Conservation (phyloP, 2,797 vertebrate species). For the Triplophysa bombifrons region DNA sequence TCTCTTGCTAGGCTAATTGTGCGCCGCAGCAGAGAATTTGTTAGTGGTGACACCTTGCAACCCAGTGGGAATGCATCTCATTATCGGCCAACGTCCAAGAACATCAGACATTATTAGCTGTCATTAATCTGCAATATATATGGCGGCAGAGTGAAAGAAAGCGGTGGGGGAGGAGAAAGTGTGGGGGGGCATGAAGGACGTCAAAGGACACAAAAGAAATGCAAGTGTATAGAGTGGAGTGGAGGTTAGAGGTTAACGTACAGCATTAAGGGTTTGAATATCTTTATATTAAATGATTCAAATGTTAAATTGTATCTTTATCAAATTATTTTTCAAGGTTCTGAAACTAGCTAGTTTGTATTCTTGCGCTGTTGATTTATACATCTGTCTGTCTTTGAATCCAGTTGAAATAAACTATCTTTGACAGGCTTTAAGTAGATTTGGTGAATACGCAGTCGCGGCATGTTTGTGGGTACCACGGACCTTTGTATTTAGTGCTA, state of each 20-base stretch:
- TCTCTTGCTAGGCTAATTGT: constrained; percentile 95
- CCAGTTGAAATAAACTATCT: constrained; percentile 78
- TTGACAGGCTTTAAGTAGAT: constrained; percentile 82
- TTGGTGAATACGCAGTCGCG: constrained; percentile 58
- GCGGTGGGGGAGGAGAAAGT: constrained; percentile 15
- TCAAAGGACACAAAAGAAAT: constrained; percentile 76
- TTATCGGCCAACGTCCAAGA: constrained; percentile 98
- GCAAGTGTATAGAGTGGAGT: constrained; percentile 21
- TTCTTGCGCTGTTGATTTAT: constrained; percentile 69
- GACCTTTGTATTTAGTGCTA: constrained; percentile 54
- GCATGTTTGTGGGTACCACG: constrained; percentile 59
- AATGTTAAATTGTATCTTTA: too few species aligned
- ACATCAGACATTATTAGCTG: constrained; percentile 99
- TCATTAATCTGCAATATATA: constrained; percentile 98
- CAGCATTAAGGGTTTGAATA: not conserved
- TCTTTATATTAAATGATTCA: too few species aligned
- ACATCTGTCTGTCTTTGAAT: constrained; percentile 70
- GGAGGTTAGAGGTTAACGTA: constrained; percentile 13
- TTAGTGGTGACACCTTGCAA: constrained; percentile 98
- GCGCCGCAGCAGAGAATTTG: constrained; percentile 90
- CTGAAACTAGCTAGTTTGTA: constrained; percentile 59
- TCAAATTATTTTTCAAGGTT: not conserved
- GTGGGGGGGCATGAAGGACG: constrained; percentile 49
- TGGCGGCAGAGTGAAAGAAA: constrained; percentile 63
- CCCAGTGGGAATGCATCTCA: constrained; percentile 97